phyloP scores from a whole-genome alignment of 2,797 vertebrate species.

The Mus minutoides region DNA sequence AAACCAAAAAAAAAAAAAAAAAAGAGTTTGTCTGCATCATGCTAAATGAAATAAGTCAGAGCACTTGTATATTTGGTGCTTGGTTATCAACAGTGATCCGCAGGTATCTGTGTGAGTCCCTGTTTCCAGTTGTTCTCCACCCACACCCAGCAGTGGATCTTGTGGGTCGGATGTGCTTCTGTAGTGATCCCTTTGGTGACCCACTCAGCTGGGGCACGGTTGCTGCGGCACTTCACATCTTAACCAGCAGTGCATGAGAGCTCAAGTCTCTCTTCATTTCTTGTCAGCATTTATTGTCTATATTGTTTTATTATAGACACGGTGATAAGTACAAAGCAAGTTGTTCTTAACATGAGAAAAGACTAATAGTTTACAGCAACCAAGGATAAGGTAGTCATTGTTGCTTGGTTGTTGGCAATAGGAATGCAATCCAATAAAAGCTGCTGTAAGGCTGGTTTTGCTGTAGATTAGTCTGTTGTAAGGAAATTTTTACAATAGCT shows the following conservation, averaged over 20 bases:
- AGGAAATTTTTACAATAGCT: not conserved
- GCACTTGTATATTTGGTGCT: not conserved
- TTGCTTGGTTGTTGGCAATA: not conserved
- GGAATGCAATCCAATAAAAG: not conserved
- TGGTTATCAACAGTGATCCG: too few relatives aligned
- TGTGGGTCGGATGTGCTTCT: not conserved
- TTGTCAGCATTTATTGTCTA: not conserved
- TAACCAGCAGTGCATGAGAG: not conserved
- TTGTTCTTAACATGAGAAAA: not conserved
- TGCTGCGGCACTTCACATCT: not conserved
- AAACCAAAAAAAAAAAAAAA: too few relatives aligned
- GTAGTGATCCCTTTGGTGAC: not conserved
- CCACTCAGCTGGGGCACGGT: too few relatives aligned
- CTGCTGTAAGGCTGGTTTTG: not conserved
- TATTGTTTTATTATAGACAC: not conserved
- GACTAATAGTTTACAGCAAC: not conserved
- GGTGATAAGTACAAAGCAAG: not conserved
- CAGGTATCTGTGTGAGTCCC: not conserved
- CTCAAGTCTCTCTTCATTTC: not conserved
- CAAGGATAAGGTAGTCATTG: not conserved
- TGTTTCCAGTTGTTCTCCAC: not conserved
- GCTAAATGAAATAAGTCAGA: not conserved
- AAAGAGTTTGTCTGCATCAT: not conserved
- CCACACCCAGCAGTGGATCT: not conserved
- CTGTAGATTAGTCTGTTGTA: not conserved